These are phyloP conservation scores for Cantharis rustica DNA, from an alignment of 2,888 invertebrate genomes.

Conservation along the genomic window DNA sequence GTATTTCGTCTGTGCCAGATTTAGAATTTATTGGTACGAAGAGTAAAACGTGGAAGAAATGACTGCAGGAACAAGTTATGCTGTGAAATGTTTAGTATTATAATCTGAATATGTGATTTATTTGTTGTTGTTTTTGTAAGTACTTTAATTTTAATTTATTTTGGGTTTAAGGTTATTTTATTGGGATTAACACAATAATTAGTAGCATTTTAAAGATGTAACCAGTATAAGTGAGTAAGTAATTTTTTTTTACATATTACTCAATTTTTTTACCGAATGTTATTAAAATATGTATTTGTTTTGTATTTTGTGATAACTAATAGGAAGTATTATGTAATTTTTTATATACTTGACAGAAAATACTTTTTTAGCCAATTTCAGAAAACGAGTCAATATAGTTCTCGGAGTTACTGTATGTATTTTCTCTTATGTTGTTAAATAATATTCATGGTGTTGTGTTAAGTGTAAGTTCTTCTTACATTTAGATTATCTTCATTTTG, in stretches of 20 bases:
- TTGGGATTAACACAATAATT: not conserved
- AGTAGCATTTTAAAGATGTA: not conserved
- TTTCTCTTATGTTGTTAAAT: not conserved
- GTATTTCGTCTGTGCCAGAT: slow-evolving; percentile 61
- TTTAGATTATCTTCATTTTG: not conserved
- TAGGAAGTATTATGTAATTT: not conserved
- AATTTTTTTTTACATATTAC: not conserved
- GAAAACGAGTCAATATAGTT: not conserved
- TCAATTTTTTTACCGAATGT: not conserved
- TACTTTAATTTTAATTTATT: not conserved
- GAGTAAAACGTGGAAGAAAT: slow-evolving; percentile 52
- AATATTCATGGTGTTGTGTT: not conserved
- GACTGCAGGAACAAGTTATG: slow-evolving; percentile 55
- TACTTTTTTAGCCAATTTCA: not conserved
- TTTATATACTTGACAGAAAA: not conserved
- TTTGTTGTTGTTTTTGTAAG: not conserved
- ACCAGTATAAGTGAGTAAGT: not conserved
- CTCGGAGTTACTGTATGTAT: not conserved
- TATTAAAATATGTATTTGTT: not conserved
- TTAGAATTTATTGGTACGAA: slow-evolving; percentile 61
- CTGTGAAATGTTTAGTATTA: slow-evolving; percentile 40
- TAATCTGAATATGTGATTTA: not conserved
- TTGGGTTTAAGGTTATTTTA: not conserved
- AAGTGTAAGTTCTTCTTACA: not conserved
- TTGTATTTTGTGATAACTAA: not conserved